phyloP scores from a whole-genome alignment of 2,113 vertebrate species.

The Hydrolagus affinis region DNA sequence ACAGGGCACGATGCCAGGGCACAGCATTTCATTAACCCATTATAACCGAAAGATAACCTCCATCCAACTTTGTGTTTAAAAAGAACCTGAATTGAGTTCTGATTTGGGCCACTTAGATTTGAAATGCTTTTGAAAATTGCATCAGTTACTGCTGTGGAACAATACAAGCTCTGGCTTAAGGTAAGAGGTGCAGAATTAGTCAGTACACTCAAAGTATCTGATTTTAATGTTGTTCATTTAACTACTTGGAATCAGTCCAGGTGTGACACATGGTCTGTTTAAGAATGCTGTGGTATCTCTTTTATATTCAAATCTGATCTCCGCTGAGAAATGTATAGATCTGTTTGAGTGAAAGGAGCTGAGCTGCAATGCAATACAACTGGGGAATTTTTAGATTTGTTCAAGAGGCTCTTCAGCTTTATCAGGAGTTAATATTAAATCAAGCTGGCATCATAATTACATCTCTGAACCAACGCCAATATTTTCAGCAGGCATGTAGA shows the following conservation, averaged over 20 bases:
- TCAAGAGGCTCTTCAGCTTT: background rate
- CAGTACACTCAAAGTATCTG: background rate
- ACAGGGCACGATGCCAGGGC: too few species aligned
- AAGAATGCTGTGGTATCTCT: background rate
- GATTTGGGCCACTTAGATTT: too few species aligned
- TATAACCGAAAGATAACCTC: too few species aligned
- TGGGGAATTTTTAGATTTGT: background rate
- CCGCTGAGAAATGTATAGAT: background rate
- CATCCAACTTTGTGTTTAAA: too few species aligned
- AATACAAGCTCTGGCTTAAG: background rate
- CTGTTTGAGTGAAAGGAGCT: background rate
- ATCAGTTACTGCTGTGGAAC: background rate
- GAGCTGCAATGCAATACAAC: background rate
- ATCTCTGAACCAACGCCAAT: background rate
- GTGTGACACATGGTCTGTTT: background rate
- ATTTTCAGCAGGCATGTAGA: background rate
- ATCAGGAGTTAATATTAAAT: background rate
- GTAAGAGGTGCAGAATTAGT: background rate
- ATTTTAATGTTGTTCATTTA: background rate
- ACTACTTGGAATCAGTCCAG: background rate
- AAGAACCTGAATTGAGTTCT: too few species aligned
- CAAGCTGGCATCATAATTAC: background rate
- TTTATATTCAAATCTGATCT: background rate
- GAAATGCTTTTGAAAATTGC: too few species aligned
- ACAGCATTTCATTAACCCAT: too few species aligned